Evolutionary conservation across 2,888 invertebrate genomes (phyloP), one percentile per base, ranked within the genome.

Genomic region (Leptogaster cylindrica): DNA sequence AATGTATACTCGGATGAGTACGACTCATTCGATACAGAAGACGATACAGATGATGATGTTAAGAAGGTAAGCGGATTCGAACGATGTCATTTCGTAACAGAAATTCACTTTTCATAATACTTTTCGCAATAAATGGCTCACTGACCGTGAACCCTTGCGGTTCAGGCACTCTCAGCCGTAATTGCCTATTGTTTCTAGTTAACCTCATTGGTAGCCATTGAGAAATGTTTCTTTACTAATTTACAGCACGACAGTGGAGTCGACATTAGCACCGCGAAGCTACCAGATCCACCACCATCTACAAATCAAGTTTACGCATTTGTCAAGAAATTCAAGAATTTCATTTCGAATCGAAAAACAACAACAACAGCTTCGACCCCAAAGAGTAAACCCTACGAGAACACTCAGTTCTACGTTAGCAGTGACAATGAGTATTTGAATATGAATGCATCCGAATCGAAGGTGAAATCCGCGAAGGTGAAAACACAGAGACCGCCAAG

Each of bases 11-110:
- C 79, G 4, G 88, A 88, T 72, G 88, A 88, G 77, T 88, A 86
- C 73, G 90, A 90, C 78, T 89, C 89, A 50, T 90, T 90, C 75
- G 89, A 90, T 73, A 83, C 84, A 1, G 89, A 89, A 72, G 83
- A 84, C 46, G 87, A 87, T 68, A 76, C 76, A 61, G 77, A 77
- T 67, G 77, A 77, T 67, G 76, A 76, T 44, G 70, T 76, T 3
- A 76, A 78, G 67, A 77, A 82, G 74, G 78, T 81, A 68, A 73
- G 73, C 68, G 31, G 10, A 66, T n/a, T n/a, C n/a, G n/a, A n/a
- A n/a, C n/a, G n/a, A n/a, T 31, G 20, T 23, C 20, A 52, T 52
- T 52, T 31, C 31, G 33, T 52, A 52, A 52, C n/a, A 52, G 12
- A 25, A 23, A 36, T 58, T 58, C 41, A 58, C 58, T 58, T 58